Base-by-base conservation (phyloP, 2,888 invertebrate species). In the Keiferia lycopersicella region DNA sequence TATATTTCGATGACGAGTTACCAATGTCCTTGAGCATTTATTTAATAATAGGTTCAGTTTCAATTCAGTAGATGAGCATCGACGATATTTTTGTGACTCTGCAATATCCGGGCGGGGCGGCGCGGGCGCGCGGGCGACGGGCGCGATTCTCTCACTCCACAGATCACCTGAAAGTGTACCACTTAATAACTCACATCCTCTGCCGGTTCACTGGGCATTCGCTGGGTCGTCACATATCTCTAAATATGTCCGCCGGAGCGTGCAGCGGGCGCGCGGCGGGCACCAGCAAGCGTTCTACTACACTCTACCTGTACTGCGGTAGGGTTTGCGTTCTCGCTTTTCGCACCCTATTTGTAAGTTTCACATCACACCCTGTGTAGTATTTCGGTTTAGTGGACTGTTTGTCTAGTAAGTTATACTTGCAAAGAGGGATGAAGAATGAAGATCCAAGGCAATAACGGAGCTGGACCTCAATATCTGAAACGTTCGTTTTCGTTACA, bases 171-270 rank as follows among this genome's bases (percentile, higher is more conserved):
- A 88, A 88, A 87, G 87, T 88, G 88, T 88, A 88, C 87, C 87
- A 89, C 88, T 89, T 89, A 90, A 90, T 90, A 86, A 88, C 91
- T 90, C 91, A 87, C 90, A 88, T 90, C 90, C 88, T 86, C 84
- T 82, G 81, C 79, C 91, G 88, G 91, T 85, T 91, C 91, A 91
- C 76, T 91, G 91, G 85, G 88, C 89, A 87, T 77, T 79, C 90
- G 87, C 83, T 91, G 90, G 86, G 87, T 87, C 89, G 91, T 88
- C 90, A 89, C 90, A 86, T 84, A 89, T 88, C 87, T 91, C 90
- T 89, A 91, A 91, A 91, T 91, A 90, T 85, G 89, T 79, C 77
- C 87, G 82, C 67, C 82, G 83, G 81, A 87, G 88, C 91, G 88
- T 85, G 78, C 71, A 73, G 76, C 59, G 61, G 39, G 63, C 66